A percentile compares a stretch with the other conserved stretches of the same genome.
These are phyloP conservation scores for Liodrosophila aerea DNA, from an alignment of 2,888 invertebrate genomes.

Conservation along the genomic window DNA sequence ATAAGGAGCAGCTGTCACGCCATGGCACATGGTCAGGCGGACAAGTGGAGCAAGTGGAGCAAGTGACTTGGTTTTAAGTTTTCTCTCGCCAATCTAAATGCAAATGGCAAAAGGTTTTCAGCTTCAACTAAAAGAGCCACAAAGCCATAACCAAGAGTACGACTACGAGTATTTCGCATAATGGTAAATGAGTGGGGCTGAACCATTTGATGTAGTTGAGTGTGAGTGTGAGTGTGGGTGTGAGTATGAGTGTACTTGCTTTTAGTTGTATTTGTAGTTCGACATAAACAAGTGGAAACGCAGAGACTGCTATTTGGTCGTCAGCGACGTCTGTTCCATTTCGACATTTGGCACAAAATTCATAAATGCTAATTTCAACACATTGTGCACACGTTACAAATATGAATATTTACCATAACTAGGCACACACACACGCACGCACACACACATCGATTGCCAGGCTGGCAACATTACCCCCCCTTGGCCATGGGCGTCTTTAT, in stretches of 20 bases:
- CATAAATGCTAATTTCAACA: slow-evolving; percentile 81
- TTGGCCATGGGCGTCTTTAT: slow-evolving; percentile 21
- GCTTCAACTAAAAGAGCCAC: slow-evolving; percentile 59
- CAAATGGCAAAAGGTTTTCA: slow-evolving; percentile 59
- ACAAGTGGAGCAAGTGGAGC: slow-evolving; percentile 19
- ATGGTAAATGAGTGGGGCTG: slow-evolving; percentile 48
- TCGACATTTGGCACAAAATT: slow-evolving; percentile 78
- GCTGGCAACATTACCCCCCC: slow-evolving; percentile 32
- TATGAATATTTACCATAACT: slow-evolving; percentile 78
- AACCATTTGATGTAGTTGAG: slow-evolving; percentile 47
- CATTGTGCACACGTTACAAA: slow-evolving; percentile 76
- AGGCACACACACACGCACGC: slow-evolving; percentile 51
- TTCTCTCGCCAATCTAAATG: slow-evolving; percentile 68
- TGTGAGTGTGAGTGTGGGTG: slow-evolving; percentile 14
- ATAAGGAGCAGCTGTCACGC: slow-evolving; percentile 66
- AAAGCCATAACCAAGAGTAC: slow-evolving; percentile 73
- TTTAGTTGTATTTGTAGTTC: slow-evolving; percentile 20
- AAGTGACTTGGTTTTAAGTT: slow-evolving; percentile 11
- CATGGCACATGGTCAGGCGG: slow-evolving; percentile 3
- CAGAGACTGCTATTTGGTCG: slow-evolving; percentile 19
- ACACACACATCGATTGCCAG: slow-evolving; percentile 44
- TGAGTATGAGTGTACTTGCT: slow-evolving; percentile 33
- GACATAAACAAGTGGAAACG: slow-evolving; percentile 40
- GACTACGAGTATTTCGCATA: slow-evolving; percentile 70
- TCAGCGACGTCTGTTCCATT: slow-evolving; percentile 53